Base-by-base conservation (phyloP, 2,113 vertebrate species). In the Macrotus californicus region DNA sequence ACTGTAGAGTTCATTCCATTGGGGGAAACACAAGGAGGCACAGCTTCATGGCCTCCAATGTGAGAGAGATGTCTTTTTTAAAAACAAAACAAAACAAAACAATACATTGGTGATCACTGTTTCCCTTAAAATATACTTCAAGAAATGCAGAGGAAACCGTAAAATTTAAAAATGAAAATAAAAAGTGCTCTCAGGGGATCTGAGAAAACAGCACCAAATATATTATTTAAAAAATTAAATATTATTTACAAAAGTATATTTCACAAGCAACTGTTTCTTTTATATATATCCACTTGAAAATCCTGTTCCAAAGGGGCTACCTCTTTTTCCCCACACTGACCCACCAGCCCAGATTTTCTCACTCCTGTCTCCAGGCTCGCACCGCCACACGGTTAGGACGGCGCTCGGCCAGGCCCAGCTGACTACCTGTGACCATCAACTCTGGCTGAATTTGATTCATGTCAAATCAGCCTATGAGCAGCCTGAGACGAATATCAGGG, bases 181-280 rank as follows among this genome's bases (percentile, higher is more conserved):
- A 96, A 98, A 98, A 97, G 97, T 97, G 98, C 98, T 98, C 97
- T 98, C 97, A 97, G 98, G 97, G 97, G 91, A 97, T 98, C 98
- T 97, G 98, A 98, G 98, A 98, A 98, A 98, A 98, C 98, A 98
- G 98, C 98, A 98, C 98, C 98, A 98, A 98, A 98, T 98, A 98
- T 98, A 98, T 98, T 98, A 98, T 98, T 97, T 18, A 97, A 97
- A 98, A 98, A 98, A 98, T 98, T 98, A 98, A 98, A 98, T 98
- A 98, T 97, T 98, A 98, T 98, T 98, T 98, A 98, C 98, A 98
- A 98, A 98, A 98, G 98, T 96, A 96, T 97, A 98, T 96, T 97
- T 98, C 98, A 98, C 95, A 98, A 97, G 97, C 79, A 95, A 98
- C 95, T 13, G 4, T 48, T 93, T 75, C 54, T 54, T 84, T 90